These are phyloP conservation scores for Tethea ocularis DNA, from an alignment of 2,888 invertebrate genomes.

Conservation along the genomic window DNA sequence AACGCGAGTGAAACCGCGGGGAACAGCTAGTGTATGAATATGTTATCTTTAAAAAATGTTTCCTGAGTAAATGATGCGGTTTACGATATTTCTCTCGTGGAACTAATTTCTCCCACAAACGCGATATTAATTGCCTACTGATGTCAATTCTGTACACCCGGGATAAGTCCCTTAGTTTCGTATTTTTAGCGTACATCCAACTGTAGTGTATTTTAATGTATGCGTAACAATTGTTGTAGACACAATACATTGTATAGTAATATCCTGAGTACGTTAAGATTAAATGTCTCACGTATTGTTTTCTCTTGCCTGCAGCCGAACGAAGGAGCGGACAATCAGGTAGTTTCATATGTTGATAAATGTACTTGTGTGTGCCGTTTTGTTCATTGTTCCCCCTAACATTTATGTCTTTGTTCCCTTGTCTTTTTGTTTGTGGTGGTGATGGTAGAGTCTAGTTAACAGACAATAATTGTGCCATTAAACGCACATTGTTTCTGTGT, in stretches of 20 bases:
- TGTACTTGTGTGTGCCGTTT: conserved; percentile 17
- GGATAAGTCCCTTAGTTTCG: no score
- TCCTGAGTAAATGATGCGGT: no score
- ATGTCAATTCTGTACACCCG: no score
- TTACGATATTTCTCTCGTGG: no score
- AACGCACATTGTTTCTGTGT: neutral
- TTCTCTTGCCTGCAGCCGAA: conserved; percentile 78
- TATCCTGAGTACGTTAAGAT: conserved; percentile 10
- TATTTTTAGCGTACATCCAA: neutral
- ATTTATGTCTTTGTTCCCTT: conserved; percentile 5
- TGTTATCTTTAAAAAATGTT: no score
- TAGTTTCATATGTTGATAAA: conserved; percentile 41
- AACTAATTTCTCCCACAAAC: no score
- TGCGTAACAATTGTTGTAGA: neutral
- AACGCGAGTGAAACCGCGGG: no score
- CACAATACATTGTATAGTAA: conserved; percentile 9
- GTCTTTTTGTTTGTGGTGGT: conserved; percentile 7
- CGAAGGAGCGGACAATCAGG: conserved; percentile 81
- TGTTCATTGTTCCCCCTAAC: conserved; percentile 5
- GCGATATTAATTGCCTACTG: no score
- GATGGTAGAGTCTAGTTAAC: neutral
- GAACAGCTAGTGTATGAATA: no score
- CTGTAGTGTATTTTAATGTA: neutral
- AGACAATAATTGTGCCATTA: neutral
- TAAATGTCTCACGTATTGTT: conserved; percentile 53